Evolutionary conservation across 2,797 vertebrate genomes (phyloP), one percentile per base, ranked within the genome.

Genomic region (Centropyge bicolor): DNA sequence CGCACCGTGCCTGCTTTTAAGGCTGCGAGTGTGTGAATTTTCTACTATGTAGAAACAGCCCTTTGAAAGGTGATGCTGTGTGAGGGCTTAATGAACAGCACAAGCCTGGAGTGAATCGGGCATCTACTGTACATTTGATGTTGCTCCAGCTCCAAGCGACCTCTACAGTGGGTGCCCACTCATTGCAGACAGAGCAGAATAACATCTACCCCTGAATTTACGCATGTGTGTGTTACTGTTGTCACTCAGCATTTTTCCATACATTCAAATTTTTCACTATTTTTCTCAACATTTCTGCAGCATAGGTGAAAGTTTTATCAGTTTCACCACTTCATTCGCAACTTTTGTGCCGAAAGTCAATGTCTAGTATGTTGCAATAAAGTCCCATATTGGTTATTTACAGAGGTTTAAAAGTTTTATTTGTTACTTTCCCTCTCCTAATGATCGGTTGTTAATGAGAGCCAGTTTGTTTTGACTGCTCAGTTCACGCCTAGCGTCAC

Each of bases 191-290:
- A 1, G 67, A 49, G 78, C 60, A 84, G 59, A 75, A 70, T 77
- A 78, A 76, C 80, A 77, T 74, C 81, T 35, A 36, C 72, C 36
- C 82, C 76, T 74, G 79, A 92, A 74, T 85, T 77, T 90, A 74
- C 48, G 20, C 85, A 56, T 9, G 62, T 77, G 74, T 41, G 65
- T 89, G 91, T 72, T 64, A 94, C 74, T 19, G 62, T 66, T 77
- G 67, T 78, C 82, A 66, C 69, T 51, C 24, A 8, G 49, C 51
- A 52, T 83, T 79, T 78, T 86, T 82, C 74, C 43, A 41, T 61
- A 69, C 19, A 10, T 78, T 48, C 4, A 45, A 9, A 59, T 24
- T 22, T 41, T 52, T 74, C 17, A 0, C 64, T 57, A 19, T 78
- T 73, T 87, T 75, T 45, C 51, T 75, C 57, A 41, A 63, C 62